Evolutionary conservation across 2,113 vertebrate genomes (phyloP).

Genomic region (Irena cyanogastra): DNA sequence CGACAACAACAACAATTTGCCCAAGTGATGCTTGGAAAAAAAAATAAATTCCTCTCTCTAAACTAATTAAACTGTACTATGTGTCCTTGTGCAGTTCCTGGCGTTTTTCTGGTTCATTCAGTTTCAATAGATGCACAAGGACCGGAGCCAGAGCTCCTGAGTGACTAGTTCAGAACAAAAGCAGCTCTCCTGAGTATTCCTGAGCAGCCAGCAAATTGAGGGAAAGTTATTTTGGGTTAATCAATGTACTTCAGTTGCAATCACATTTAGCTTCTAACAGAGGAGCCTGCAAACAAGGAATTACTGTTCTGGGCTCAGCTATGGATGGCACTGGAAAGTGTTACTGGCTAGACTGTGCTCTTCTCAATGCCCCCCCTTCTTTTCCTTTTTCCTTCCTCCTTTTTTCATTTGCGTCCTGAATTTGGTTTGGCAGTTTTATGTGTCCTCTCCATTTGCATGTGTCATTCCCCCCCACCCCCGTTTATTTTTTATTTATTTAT

Average conservation of each 20-base stretch:
- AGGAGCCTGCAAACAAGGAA: constrained; percentile 60
- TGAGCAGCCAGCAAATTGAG: constrained; percentile 66
- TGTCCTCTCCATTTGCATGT: not conserved
- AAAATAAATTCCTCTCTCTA: constrained; percentile 41
- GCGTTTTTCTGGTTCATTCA: constrained; percentile 74
- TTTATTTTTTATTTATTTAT: constrained; percentile 18
- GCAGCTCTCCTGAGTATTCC: constrained; percentile 69
- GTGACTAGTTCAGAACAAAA: constrained; percentile 73
- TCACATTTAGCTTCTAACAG: constrained; percentile 65
- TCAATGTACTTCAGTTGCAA: constrained; percentile 67
- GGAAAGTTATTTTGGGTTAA: constrained; percentile 71
- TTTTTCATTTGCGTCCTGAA: not conserved
- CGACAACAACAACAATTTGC: constrained; percentile 49
- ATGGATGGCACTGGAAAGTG: constrained; percentile 54
- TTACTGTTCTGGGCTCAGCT: constrained; percentile 47
- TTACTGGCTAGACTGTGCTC: constrained; percentile 32
- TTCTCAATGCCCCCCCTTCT: not conserved
- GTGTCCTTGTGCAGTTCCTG: constrained; percentile 71
- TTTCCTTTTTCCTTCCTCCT: not conserved
- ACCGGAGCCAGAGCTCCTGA: constrained; percentile 69
- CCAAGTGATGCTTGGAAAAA: constrained; percentile 64
- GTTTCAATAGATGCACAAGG: constrained; percentile 69
- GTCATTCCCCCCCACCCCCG: too few relatives aligned
- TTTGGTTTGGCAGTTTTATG: constrained; percentile 21
- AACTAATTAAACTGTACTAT: constrained; percentile 76